A percentile compares a stretch with the other conserved stretches of the same genome.
Conservation (phyloP, 2,797 vertebrate species). For the Acrossocheilus wenchowensis region DNA sequence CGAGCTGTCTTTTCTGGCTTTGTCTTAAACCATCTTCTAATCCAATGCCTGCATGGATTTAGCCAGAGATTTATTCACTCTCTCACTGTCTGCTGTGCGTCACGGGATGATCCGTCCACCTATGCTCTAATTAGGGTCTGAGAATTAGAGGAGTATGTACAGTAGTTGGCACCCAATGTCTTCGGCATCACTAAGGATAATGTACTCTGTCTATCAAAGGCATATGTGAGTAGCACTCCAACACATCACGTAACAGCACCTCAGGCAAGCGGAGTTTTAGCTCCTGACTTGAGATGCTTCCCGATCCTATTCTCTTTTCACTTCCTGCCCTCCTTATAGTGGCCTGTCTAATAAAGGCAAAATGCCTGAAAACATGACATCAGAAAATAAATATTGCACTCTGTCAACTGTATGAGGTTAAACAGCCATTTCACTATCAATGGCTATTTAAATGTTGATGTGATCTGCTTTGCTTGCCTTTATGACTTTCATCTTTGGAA, state of each 20-base stretch:
- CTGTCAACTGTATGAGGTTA: neutral
- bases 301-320: neutral
- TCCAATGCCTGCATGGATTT: conserved; percentile 18
- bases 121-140: conserved; percentile 16
- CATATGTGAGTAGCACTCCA: neutral
- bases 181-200: neutral
- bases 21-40: conserved; percentile 35
- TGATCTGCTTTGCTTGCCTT: neutral
- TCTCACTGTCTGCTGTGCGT: neutral
- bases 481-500: neutral
- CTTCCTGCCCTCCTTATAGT: neutral
- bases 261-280: neutral
- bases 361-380: neutral
- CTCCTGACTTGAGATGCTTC: neutral
- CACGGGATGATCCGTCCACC: conserved; percentile 21
- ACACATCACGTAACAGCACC: neutral
- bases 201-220: neutral
- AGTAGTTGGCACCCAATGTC: neutral
- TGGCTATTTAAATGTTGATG: neutral
- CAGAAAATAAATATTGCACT: conserved; percentile 3
- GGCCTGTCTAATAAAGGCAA: neutral
- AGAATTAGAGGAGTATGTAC: conserved; percentile 1
- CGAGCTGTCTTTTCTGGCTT: conserved; percentile 4
- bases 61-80: conserved; percentile 5
- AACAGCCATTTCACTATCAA: neutral